A percentile compares a stretch with the other conserved stretches of the same genome.
phyloP scores from a whole-genome alignment of 2,888 invertebrate genomes.

The Mellilla xanthometata region DNA sequence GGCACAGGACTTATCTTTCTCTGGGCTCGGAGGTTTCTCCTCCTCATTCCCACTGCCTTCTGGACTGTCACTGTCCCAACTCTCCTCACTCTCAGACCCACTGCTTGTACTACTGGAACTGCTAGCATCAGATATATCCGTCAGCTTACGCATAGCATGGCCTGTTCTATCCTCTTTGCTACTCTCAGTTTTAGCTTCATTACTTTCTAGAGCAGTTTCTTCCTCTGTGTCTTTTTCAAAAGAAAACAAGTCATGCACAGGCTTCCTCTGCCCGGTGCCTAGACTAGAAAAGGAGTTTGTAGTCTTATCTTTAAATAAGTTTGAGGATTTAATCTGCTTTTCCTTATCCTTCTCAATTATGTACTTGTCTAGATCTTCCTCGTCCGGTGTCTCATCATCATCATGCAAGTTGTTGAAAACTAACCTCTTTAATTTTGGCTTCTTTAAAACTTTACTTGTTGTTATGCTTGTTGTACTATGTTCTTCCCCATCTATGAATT shows the following conservation, averaged over 20 bases:
- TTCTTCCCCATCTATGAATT: constrained; percentile 88
- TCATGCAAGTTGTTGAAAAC: constrained; percentile 72
- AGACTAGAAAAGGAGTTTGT: constrained; percentile 66
- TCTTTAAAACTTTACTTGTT: constrained; percentile 73
- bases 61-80: constrained; percentile 71
- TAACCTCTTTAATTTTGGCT: constrained; percentile 73
- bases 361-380: constrained; percentile 56
- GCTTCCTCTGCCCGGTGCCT: constrained; percentile 52
- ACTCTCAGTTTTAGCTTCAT: constrained; percentile 57
- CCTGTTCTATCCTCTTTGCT: constrained; percentile 69
- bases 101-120: constrained; percentile 71
- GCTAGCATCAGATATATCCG: constrained; percentile 78
- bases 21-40: constrained; percentile 67
- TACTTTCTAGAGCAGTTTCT: constrained; percentile 64
- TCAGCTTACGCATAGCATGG: constrained; percentile 73
- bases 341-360: constrained; percentile 60
- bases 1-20: constrained; percentile 67
- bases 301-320: constrained; percentile 72
- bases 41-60: constrained; percentile 66
- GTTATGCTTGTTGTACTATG: constrained; percentile 52
- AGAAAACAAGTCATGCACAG: constrained; percentile 62
- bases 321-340: constrained; percentile 57
- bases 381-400: constrained; percentile 53
- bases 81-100: constrained; percentile 72
- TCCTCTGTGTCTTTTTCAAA: constrained; percentile 72